Base-by-base conservation (phyloP, 2,797 vertebrate genomes). In the Gastrophryne carolinensis region DNA sequence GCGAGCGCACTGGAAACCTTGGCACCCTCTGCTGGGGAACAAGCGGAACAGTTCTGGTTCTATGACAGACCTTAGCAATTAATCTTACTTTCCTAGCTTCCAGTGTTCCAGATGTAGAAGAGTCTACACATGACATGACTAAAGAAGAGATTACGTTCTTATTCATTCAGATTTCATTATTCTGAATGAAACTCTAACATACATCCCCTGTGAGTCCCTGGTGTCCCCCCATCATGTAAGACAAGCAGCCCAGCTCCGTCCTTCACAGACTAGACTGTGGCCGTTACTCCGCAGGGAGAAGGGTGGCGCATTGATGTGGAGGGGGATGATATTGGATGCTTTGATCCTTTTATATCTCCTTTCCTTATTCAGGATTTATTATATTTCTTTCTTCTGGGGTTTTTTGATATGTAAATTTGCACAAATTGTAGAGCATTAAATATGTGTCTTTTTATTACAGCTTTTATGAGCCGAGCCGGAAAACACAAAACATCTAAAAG, bases 401-500 rank as follows among this genome's bases (percentile, higher is more conserved):
- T 77, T 71, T 77, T 77, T 77, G 60, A 77, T 77, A 72, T 77
- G 75, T 65, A 71, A 77, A 77, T 77, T 75, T 12, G 64, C 75
- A 71, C 67, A 77, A 71, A 71, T 77, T 77, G 75, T 72, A 30
- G 37, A 64, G 75, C 41, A 71, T 72, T 72, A 72, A 71, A 71
- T 64, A 50, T 63, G 26, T 77, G 66, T 77, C 66, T 63, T 64
- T 64, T 35, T 77, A 77, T 77, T 64, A 65, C 50, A 56, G 67
- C 67, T 65, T 77, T 77, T 72, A 72, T 77, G 67, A 65, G 50
- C 13, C 10, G 39, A 54, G 57, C 35, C n/a, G 50, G 13, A 53
- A 57, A 44, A 77, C 47, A 77, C 67, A 72, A 77, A 71, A 61
- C 66, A 57, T 71, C 67, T 63, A 63, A 77, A 35, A 63, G 60